Percentiles rank a stretch among this genome's conserved stretches.
These are phyloP conservation scores for Numida meleagris DNA, from an alignment of 2,113 vertebrate species.

Conservation along the genomic window DNA sequence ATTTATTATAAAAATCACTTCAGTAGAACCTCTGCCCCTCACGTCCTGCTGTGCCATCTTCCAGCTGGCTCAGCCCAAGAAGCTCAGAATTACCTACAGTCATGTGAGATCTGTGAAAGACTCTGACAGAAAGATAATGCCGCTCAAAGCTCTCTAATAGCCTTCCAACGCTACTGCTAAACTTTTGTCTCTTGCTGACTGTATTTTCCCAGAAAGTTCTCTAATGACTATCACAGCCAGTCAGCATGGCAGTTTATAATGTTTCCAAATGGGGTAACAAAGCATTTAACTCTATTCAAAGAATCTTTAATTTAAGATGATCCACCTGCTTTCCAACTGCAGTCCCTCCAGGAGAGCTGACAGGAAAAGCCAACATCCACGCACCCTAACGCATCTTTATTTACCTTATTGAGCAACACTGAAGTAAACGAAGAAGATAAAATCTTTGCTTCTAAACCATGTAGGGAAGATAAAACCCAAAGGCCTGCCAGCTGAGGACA, in stretches of 20 bases:
- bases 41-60: background rate
- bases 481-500: background rate
- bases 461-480: background rate
- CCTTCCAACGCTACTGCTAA: background rate
- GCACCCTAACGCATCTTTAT: background rate
- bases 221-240: slow-evolving; percentile 11
- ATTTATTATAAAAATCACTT: background rate
- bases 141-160: background rate
- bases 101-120: background rate
- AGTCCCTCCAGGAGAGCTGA: background rate
- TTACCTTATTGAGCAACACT: background rate
- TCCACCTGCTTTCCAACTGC: background rate
- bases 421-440: background rate
- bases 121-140: background rate
- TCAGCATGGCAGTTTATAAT: background rate
- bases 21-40: background rate
- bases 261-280: background rate
- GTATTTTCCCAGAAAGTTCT: background rate
- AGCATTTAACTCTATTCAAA: background rate
- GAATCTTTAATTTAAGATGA: background rate
- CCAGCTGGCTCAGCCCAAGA: background rate
- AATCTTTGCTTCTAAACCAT: background rate
- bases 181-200: background rate
- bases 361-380: background rate
- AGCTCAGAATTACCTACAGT: background rate